Evolutionary conservation across 1,140 invertebrate genomes (phyloP).

Genomic region (Eulimnadia texana): DNA sequence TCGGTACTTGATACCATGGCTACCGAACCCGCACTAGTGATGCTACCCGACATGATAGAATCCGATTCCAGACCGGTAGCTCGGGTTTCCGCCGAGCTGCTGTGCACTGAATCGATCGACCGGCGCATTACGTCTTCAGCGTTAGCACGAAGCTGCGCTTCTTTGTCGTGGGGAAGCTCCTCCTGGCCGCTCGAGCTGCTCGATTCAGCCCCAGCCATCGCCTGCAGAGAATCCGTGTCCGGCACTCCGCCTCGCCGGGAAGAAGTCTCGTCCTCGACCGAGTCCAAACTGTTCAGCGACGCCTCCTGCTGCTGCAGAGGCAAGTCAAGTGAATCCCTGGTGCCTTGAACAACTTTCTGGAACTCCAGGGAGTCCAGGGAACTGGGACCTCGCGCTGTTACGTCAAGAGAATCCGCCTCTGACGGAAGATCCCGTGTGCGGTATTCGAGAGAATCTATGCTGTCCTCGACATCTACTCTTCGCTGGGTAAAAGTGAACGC

Average conservation of each 20-base stretch:
- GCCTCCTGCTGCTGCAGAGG: slow-evolving; percentile 22
- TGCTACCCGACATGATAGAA: slow-evolving; percentile 62
- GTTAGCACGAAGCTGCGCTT: neutral
- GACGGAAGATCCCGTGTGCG: slow-evolving; percentile 23
- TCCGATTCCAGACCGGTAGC: slow-evolving; percentile 70
- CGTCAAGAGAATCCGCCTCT: slow-evolving; percentile 22
- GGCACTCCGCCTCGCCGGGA: slow-evolving; percentile 7
- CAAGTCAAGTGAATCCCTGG: slow-evolving; percentile 45
- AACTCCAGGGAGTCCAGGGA: slow-evolving; percentile 22
- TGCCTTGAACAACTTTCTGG: slow-evolving; percentile 28
- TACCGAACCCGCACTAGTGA: slow-evolving; percentile 58
- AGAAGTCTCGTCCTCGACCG: slow-evolving; percentile 31
- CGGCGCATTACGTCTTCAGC: neutral
- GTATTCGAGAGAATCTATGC: slow-evolving; percentile 45
- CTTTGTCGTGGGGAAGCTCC: slow-evolving; percentile 15
- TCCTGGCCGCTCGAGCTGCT: slow-evolving; percentile 32
- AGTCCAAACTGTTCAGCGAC: slow-evolving; percentile 30
- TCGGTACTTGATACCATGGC: slow-evolving; percentile 56
- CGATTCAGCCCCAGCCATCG: slow-evolving; percentile 25
- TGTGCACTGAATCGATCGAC: slow-evolving; percentile 21
- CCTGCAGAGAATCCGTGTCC: slow-evolving; percentile 20
- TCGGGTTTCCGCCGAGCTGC: slow-evolving; percentile 58
- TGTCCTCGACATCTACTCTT: neutral
- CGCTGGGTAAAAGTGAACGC: neutral
- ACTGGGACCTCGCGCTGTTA: slow-evolving; percentile 18